Evolutionary conservation across 1,140 invertebrate species (phyloP).

Genomic region (Sitophilus oryzae): DNA sequence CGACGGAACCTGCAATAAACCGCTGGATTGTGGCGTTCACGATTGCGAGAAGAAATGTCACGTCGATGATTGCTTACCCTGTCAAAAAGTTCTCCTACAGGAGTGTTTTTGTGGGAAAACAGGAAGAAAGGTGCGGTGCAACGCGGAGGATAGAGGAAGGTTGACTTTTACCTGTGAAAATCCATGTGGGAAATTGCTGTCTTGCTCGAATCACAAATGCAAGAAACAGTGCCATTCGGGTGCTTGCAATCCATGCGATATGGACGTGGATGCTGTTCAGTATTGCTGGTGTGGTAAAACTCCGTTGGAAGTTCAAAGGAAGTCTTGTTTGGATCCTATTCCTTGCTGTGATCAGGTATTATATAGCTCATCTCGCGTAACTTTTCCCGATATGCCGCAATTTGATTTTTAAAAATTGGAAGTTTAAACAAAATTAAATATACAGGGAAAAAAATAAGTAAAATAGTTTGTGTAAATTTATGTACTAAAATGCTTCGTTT

Average conservation of each 20-base stretch:
- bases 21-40: constrained; percentile 69
- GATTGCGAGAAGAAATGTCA: constrained; percentile 73
- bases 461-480: no score
- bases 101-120: constrained; percentile 41
- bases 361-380: constrained; percentile 3
- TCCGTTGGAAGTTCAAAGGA: constrained; percentile 48
- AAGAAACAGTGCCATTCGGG: constrained; percentile 64
- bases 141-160: constrained; percentile 42
- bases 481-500: no score
- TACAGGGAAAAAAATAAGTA: no score
- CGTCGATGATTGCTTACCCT: constrained; percentile 64
- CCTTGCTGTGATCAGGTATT: constrained; percentile 71
- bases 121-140: constrained; percentile 51
- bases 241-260: constrained; percentile 56
- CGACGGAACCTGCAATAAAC: constrained; percentile 61
- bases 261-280: constrained; percentile 58
- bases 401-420: no score
- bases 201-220: constrained; percentile 76
- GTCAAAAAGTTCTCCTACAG: constrained; percentile 55
- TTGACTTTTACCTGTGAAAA: constrained; percentile 58
- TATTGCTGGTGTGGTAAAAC: constrained; percentile 85
- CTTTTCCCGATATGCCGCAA: no score
- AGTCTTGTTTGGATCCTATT: constrained; percentile 76
- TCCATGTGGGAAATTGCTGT: constrained; percentile 60
- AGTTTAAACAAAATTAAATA: no score